These are phyloP conservation scores for Macrotis lagotis DNA, from an alignment of 2,113 vertebrate genomes.

Conservation along the genomic window DNA sequence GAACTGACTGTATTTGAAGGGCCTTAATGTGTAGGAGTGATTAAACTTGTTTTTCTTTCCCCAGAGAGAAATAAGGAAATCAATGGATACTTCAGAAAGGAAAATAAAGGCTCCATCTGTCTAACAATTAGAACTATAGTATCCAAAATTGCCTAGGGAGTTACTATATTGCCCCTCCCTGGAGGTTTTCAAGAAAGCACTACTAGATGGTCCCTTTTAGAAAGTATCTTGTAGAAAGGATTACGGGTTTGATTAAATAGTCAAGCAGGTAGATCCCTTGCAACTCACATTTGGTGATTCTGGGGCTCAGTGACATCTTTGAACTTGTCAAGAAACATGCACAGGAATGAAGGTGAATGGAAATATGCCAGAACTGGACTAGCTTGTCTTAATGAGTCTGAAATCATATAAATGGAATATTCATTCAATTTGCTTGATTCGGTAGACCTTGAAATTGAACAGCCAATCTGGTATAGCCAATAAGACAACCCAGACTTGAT, in stretches of 20 bases:
- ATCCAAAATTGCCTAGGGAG: background rate
- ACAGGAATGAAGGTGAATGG: background rate
- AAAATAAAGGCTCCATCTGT: background rate
- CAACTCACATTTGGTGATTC: background rate
- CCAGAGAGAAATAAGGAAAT: background rate
- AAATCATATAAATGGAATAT: background rate
- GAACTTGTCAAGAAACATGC: background rate
- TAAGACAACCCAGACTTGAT: slow-evolving; percentile 22
- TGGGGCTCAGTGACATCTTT: background rate
- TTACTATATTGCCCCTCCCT: background rate
- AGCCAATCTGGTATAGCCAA: slow-evolving; percentile 21
- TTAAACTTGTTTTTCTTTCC: background rate
- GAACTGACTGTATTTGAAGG: background rate
- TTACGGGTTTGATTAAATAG: background rate
- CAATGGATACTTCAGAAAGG: background rate
- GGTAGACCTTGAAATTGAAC: slow-evolving; percentile 43
- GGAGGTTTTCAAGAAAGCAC: background rate
- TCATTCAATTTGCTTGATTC: background rate
- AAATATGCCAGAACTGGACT: background rate
- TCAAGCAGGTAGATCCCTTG: background rate
- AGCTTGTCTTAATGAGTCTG: background rate
- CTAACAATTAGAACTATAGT: background rate
- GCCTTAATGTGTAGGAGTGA: background rate
- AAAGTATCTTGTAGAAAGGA: background rate
- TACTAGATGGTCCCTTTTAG: background rate